These are phyloP conservation scores for Enteromius paludinosus DNA, from an alignment of 2,797 vertebrate genomes.

Conservation along the genomic window DNA sequence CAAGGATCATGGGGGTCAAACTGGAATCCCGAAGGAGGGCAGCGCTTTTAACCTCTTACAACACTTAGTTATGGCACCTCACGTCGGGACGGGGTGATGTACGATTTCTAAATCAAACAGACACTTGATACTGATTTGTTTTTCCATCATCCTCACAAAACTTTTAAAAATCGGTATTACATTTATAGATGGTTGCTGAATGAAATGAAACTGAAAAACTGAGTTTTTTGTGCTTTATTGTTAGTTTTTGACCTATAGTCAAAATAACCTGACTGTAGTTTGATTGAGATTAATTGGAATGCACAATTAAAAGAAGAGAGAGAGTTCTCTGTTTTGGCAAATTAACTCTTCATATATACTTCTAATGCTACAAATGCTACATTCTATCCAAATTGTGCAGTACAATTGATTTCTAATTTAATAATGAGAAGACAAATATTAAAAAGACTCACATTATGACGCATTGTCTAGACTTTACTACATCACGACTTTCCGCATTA, in stretches of 20 bases:
- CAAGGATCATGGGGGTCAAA: conserved; percentile 61
- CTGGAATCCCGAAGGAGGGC: conserved; percentile 48
- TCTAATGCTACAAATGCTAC: background rate
- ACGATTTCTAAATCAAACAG: conserved; percentile 12
- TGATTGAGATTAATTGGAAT: too few relatives aligned
- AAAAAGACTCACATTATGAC: background rate
- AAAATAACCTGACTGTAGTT: too few relatives aligned
- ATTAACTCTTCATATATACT: background rate
- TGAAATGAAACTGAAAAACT: background rate
- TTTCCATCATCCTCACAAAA: background rate
- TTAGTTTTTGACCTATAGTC: too few relatives aligned
- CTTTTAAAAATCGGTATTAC: background rate
- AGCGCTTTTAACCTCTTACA: conserved; percentile 61
- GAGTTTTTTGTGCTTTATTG: too few relatives aligned
- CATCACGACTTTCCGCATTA: conserved; percentile 63
- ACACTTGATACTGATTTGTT: background rate
- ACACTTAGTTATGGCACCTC: conserved; percentile 50
- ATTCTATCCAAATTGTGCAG: background rate
- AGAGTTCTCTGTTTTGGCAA: too few relatives aligned
- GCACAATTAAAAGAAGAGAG: too few relatives aligned
- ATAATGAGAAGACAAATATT: background rate
- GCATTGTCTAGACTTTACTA: conserved; percentile 73
- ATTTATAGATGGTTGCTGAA: background rate
- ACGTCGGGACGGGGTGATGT: conserved; percentile 21
- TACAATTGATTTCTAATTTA: background rate